Evolutionary conservation across 2,113 vertebrate genomes (phyloP), one percentile per base, ranked within the genome.

Genomic region (Eclectus roratus): DNA sequence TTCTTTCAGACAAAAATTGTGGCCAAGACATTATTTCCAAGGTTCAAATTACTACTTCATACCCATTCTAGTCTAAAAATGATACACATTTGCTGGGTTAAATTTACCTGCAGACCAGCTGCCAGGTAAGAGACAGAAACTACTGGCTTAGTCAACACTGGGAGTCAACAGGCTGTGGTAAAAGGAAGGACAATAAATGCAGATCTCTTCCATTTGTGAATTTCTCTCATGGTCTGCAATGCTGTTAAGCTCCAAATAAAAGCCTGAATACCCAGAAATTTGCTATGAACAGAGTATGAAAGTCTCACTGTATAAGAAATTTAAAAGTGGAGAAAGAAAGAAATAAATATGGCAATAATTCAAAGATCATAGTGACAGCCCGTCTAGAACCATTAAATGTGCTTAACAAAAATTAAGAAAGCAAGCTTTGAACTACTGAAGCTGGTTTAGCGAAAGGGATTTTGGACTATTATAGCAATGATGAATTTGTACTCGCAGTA

Each of bases 371-470:
- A 41, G 41, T 39, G 78, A 89, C 85, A 93, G 79, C 20, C 37
- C 25, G 2, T 55, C 56, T 49, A 82, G 27, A 83, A 90, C 35
- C 3, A 0, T 61, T 93, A 65, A 85, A 85, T 6, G 25, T 44
- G 66, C 73, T 79, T 72, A 79, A 94, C 56, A 74, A 79, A 96
- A 95, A 89, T 41, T 69, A 89, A 84, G 73, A 41, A 74, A 87
- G 65, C 78, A 82, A 77, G 41, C 47, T 65, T 74, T 52, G 63
- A 89, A 65, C 24, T 85, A 50, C 41, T 77, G 56, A 65, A 94
- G 29, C 70, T 82, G 24, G 33, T 65, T 66, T 47, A 29, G 35
- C 55, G 39, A 71, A 46, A 93, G 79, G 89, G n/a, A 1, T 82
- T 91, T 68, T 63, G 35, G 70, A 56, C 84, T 85, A 39, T 13